Base-by-base conservation (phyloP, 2,888 invertebrate species). In the Phanerotoma sp. region DNA sequence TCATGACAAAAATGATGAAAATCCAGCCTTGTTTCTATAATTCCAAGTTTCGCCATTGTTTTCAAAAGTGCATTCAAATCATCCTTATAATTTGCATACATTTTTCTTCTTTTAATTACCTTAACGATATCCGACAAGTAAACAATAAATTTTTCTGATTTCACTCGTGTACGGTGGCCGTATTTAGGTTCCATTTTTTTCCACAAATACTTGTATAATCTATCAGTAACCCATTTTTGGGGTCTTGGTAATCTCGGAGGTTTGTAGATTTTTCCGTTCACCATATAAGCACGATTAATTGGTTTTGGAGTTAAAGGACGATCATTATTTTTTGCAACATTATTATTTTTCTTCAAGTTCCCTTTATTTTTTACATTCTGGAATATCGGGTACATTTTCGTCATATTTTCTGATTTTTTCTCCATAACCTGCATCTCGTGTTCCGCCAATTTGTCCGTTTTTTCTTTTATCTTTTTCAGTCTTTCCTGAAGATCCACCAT, bases 1-100 rank as follows among this genome's bases (percentile, higher is more conserved):
- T 75, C 67, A 3, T 61, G 54, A 22, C 71, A 73, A 40, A 77
- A 77, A 16, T 61, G 37, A 45, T 73, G 64, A 57, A 77, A 77
- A 30, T 77, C 75, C 5, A 62, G 54, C 6, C 67, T 66, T 0
- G 64, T 71, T 35, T 44, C 25, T 2, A 77, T 64, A 16, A 75
- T 69, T 3, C 53, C 56, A 2, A 72, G 56, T 4, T 59, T 63
- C 2, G 76, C 75, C 70, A 77, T 70, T 28, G 60, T 59, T 15
- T 58, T 62, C 57, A 74, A 66, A 5, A 77, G 52, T 5, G 47
- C 56, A 0, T 65, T 18, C n/a, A 77, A 13, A 4, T 70, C 62
- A 0, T 3, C 2, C 6, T 58, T 60, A 25, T 75, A 76, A 32
- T 60, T 62, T 0, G 54, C 35, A 30, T 71, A 77, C 13, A 64